Evolutionary conservation across 2,797 vertebrate species (phyloP), one percentile per base, ranked within the genome.

Genomic region (Sebastes iracundus): DNA sequence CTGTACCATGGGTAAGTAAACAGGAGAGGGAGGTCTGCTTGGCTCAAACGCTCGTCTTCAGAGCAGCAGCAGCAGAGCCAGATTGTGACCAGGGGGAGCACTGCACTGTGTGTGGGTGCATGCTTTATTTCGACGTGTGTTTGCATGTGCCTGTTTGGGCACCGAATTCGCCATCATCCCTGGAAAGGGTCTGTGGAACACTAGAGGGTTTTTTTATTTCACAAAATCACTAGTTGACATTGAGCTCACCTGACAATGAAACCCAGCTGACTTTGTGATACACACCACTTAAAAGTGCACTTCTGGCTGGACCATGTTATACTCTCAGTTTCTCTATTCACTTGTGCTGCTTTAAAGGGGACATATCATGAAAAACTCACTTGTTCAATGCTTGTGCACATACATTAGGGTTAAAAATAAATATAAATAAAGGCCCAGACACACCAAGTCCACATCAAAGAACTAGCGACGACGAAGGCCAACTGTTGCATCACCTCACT

Each of bases 1-100:
- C 96, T 97, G 88, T 98, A 97, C 87, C 98, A 99, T 6, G 97
- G 98, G 98, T 99, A 88, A 96, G 97, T 96, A 95, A 95, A 94
- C 92, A 95, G 74, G 80, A 86, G 91, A 88, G 79, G 79, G 83
- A 91, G 88, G 91, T 90, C 89, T 85, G 86, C 75, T 84, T n/a
- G 68, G 83, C 53, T 83, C 46, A 81, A 74, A 74, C 1, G 2
- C 59, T 58, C 49, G n/a, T 25, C 60, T 55, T 69, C 32, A 68
- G 75, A 83, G 78, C 80, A 83, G 42, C 42, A 18, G 68, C 77
- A 86, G 46, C 78, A 86, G 74, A 77, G 64, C 62, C 60, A 42
- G 28, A 55, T 27, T 79, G 67, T 72, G 23, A 77, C 71, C 32
- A 14, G 27, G 18, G 52, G 59, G 46, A 73, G 49, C 72, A 84